Evolutionary conservation across 2,888 invertebrate genomes (phyloP).

Genomic region (Drosophila multiciliata): DNA sequence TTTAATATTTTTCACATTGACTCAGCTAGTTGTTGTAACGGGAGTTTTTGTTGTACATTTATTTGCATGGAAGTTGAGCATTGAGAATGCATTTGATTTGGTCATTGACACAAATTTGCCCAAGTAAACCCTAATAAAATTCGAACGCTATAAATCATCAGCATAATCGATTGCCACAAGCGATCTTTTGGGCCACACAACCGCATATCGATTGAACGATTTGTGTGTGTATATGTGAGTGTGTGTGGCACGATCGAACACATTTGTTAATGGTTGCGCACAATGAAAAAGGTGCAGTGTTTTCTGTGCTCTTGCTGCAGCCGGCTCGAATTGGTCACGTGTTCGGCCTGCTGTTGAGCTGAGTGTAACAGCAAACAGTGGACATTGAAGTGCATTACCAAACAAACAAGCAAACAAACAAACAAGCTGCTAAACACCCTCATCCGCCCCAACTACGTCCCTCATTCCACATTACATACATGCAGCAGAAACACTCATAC

Average conservation of each 20-base stretch:
- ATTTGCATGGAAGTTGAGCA: constrained; percentile 65
- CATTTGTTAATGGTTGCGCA: constrained; percentile 42
- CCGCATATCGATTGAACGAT: constrained; percentile 16
- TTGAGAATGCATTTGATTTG: constrained; percentile 64
- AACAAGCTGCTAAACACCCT: background rate
- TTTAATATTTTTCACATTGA: constrained; percentile 49
- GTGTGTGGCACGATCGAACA: constrained; percentile 61
- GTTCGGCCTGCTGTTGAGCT: constrained; percentile 66
- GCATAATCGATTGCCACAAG: constrained; percentile 74
- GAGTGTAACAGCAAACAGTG: constrained; percentile 55
- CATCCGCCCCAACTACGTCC: background rate
- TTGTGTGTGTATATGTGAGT: constrained; percentile 23
- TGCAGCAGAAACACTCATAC: constrained; percentile 38
- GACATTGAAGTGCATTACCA: constrained; percentile 62
- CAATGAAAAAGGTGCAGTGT: constrained; percentile 70
- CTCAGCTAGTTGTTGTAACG: constrained; percentile 17
- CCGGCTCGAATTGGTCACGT: constrained; percentile 63
- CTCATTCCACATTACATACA: background rate
- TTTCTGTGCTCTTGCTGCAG: constrained; percentile 35
- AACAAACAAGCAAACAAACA: constrained; percentile 42
- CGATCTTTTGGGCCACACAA: constrained; percentile 63
- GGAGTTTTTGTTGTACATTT: constrained; percentile 54
- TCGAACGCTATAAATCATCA: constrained; percentile 71
- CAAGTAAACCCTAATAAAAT: constrained; percentile 52
- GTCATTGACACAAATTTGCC: constrained; percentile 76